Evolutionary conservation across 2,888 invertebrate species (phyloP).

Genomic region (Acrocera orbiculus): DNA sequence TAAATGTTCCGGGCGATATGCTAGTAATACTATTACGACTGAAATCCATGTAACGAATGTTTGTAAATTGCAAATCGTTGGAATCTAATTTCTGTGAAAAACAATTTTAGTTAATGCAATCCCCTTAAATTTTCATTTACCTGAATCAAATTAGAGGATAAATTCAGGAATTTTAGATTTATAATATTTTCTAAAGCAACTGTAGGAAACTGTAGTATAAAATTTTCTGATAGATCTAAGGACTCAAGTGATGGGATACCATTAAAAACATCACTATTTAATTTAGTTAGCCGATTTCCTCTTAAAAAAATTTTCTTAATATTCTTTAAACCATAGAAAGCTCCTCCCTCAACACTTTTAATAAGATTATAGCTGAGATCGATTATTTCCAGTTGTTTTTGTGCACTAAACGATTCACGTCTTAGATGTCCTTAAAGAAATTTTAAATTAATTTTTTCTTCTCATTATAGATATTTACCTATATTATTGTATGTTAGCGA

Average conservation of each 20-base stretch:
- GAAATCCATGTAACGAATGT: conserved; percentile 54
- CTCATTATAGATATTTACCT: conserved; percentile 50
- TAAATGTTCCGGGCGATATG: conserved; percentile 65
- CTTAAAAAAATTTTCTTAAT: conserved; percentile 54
- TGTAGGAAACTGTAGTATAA: conserved; percentile 62
- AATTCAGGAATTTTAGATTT: conserved; percentile 53
- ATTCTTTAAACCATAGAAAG: conserved; percentile 48
- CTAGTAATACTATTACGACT: conserved; percentile 71
- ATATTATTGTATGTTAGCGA: conserved; percentile 66
- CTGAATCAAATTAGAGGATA: conserved; percentile 72
- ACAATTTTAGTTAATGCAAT: background rate
- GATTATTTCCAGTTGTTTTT: conserved; percentile 51
- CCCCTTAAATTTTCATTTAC: conserved; percentile 30
- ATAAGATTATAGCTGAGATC: conserved; percentile 68
- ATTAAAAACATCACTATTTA: conserved; percentile 69
- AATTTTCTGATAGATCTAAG: conserved; percentile 74
- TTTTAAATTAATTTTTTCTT: conserved; percentile 2
- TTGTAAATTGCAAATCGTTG: conserved; percentile 47
- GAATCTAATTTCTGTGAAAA: conserved; percentile 54
- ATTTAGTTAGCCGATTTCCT: conserved; percentile 57
- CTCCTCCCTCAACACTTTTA: conserved; percentile 53
- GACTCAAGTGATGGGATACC: conserved; percentile 57
- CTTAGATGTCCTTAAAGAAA: conserved; percentile 42
- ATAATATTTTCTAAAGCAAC: conserved; percentile 54
- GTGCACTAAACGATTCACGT: conserved; percentile 50